These are phyloP conservation scores for Ennomos fuscantarius DNA, from an alignment of 2,888 invertebrate genomes.

Conservation along the genomic window DNA sequence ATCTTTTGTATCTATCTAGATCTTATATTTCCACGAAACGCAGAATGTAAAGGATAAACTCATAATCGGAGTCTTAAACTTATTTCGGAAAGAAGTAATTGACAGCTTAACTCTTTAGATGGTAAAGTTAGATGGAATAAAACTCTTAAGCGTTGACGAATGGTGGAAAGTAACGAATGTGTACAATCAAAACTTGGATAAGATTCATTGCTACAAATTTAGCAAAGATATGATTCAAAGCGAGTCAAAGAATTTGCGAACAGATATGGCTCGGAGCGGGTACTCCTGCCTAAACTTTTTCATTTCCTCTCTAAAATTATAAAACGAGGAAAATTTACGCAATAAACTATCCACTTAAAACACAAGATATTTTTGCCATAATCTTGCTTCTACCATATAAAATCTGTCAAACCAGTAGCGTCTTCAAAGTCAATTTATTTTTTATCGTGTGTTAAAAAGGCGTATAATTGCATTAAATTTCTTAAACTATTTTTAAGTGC, in stretches of 20 bases:
- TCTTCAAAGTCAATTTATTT: too few relatives aligned
- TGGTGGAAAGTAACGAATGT: conserved; percentile 75
- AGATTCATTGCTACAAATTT: conserved; percentile 78
- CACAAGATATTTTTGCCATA: conserved; percentile 14
- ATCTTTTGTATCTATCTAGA: neutral
- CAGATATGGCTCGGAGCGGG: conserved; percentile 51
- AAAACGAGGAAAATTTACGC: conserved; percentile 47
- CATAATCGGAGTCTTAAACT: conserved; percentile 47
- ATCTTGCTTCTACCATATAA: neutral
- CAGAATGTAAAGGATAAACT: conserved; percentile 36
- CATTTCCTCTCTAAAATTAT: conserved; percentile 55
- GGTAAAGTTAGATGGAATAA: conserved; percentile 67
- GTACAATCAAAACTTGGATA: conserved; percentile 80
- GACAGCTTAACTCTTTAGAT: conserved; percentile 66
- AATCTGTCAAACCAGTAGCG: too few relatives aligned
- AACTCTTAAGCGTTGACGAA: conserved; percentile 71
- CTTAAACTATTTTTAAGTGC: too few relatives aligned
- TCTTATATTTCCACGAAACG: neutral
- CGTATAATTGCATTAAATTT: too few relatives aligned
- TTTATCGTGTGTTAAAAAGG: too few relatives aligned
- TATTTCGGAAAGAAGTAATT: conserved; percentile 55
- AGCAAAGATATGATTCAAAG: conserved; percentile 70
- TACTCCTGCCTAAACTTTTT: conserved; percentile 55
- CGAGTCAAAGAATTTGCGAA: conserved; percentile 61
- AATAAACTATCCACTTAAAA: conserved; percentile 47